A percentile compares a stretch with the other conserved stretches of the same genome.
Evolutionary conservation across 1,140 invertebrate genomes (phyloP).

Genomic region (Philotrypesis tridentata): DNA sequence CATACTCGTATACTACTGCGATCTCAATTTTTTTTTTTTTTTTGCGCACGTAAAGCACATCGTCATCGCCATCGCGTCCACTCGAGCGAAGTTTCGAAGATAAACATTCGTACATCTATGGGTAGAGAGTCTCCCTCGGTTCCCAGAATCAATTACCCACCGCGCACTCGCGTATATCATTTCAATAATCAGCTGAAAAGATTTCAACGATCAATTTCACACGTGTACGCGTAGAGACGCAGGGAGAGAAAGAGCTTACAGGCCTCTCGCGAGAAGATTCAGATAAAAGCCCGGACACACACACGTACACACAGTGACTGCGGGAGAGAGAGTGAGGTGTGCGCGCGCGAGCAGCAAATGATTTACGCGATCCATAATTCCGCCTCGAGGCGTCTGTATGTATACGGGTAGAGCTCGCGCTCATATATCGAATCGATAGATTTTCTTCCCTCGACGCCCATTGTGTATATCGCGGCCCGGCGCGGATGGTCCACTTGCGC

Average conservation of each 20-base stretch:
- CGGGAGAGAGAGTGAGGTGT: no score
- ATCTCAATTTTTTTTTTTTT: no score
- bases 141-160: not conserved
- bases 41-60: no score
- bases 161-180: not conserved
- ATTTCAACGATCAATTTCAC: conserved; percentile 26
- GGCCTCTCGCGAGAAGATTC: not conserved
- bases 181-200: conserved; percentile 16
- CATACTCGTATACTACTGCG: no score
- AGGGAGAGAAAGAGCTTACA: not conserved
- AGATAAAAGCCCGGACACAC: conserved; percentile 25
- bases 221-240: not conserved
- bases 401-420: not conserved
- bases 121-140: no score
- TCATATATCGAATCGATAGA: conserved; percentile 34
- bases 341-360: conserved; percentile 6
- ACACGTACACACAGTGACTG: no score
- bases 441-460: conserved; percentile 40
- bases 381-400: not conserved
- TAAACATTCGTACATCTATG: not conserved
- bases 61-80: no score
- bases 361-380: conserved; percentile 42
- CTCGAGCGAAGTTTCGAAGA: not conserved
- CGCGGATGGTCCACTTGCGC: conserved; percentile 14
- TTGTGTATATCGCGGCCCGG: conserved; percentile 16